A percentile compares a stretch with the other conserved stretches of the same genome.
These are phyloP conservation scores for Macropis europaea DNA, from an alignment of 2,888 invertebrate species.

Conservation along the genomic window DNA sequence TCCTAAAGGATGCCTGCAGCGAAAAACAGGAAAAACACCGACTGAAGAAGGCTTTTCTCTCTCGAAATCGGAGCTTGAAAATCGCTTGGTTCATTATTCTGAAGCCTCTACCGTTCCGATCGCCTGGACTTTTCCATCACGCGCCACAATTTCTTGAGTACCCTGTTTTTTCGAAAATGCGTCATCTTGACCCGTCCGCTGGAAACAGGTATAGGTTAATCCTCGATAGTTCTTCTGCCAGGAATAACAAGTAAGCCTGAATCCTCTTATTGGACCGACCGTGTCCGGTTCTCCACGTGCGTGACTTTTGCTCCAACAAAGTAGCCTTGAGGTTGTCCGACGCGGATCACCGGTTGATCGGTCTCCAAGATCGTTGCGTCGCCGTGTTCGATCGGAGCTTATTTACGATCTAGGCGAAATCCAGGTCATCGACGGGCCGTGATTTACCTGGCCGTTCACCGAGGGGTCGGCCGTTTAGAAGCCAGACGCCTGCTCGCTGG, in stretches of 20 bases:
- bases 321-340: constrained; percentile 38
- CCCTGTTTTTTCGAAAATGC: no score
- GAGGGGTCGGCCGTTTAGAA: constrained; percentile 23
- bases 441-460: constrained; percentile 33
- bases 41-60: no score
- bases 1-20: no score
- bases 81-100: no score
- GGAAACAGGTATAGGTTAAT: no score
- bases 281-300: constrained; percentile 39
- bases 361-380: neutral
- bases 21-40: no score
- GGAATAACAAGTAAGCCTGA: constrained; percentile 43
- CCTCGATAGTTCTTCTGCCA: no score
- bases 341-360: constrained; percentile 39
- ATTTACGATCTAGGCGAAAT: neutral
- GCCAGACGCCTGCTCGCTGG: constrained; percentile 14
- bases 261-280: constrained; percentile 34
- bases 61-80: no score
- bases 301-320: constrained; percentile 49
- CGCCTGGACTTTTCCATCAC: no score
- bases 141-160: no score
- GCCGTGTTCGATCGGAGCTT: neutral
- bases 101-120: no score
- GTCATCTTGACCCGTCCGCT: no score
- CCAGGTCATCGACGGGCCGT: constrained; percentile 1